phyloP scores from a whole-genome alignment of 2,113 vertebrate genomes.

The Benitochromis conjunctus region DNA sequence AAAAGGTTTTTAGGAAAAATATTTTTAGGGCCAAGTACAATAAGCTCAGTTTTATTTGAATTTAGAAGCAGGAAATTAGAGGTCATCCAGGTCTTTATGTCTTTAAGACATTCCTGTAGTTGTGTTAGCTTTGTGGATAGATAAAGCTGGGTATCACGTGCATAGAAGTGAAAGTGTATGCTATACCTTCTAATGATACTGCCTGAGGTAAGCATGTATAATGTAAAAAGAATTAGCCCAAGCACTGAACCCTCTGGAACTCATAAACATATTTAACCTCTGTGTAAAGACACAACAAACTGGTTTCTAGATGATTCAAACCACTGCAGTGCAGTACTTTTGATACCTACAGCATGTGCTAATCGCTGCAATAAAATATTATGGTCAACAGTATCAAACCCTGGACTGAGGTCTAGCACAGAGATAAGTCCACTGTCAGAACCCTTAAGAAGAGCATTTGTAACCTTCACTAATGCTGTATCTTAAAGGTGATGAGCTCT shows the following conservation, averaged over 20 bases:
- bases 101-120: neutral
- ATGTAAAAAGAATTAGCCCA: neutral
- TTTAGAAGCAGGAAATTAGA: neutral
- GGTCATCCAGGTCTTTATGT: neutral
- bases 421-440: no score
- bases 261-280: neutral
- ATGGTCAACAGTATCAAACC: neutral
- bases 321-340: neutral
- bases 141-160: neutral
- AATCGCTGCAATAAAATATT: neutral
- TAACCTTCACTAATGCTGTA: neutral
- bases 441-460: no score
- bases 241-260: neutral
- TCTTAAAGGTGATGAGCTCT: neutral
- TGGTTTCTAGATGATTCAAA: neutral
- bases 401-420: neutral
- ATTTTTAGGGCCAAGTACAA: neutral
- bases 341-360: neutral
- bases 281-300: neutral
- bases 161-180: neutral
- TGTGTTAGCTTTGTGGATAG: neutral
- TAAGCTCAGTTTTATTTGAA: neutral
- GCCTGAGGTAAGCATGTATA: neutral
- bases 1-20: neutral
- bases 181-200: neutral